Percentiles rank a stretch among this genome's conserved stretches.
Conservation (phyloP, 2,113 vertebrate species). For the Accipiter virgatus region DNA sequence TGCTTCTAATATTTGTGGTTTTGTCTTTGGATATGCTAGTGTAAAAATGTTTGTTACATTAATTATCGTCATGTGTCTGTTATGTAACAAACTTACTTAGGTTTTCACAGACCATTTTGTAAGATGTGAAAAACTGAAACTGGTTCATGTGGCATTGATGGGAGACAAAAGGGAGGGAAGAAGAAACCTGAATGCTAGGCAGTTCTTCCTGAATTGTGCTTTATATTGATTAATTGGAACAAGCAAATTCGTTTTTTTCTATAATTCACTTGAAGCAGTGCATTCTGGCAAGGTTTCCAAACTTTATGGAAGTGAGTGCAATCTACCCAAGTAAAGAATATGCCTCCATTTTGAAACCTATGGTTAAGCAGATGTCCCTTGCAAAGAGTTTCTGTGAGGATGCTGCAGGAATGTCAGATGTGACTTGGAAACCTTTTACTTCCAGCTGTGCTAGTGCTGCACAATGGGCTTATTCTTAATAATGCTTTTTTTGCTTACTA, state of each 20-base stretch:
- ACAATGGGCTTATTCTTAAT: neutral
- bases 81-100: neutral
- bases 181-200: neutral
- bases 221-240: neutral
- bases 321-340: neutral
- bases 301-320: neutral
- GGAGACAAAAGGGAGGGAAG: neutral
- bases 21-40: neutral
- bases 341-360: fast-evolving
- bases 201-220: neutral
- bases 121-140: neutral
- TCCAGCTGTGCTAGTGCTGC: neutral
- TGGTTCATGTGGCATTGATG: neutral
- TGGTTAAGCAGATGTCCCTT: neutral
- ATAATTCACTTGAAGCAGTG: neutral
- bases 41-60: neutral
- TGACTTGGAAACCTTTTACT: neutral
- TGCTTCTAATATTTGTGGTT: neutral
- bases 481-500: neutral
- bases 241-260: neutral
- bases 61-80: neutral
- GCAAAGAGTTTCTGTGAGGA: neutral
- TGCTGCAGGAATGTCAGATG: neutral
- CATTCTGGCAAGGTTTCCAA: neutral
- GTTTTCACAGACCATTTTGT: neutral